Percentiles rank a stretch among this genome's conserved stretches.
phyloP scores from a whole-genome alignment of 2,113 vertebrate genomes.

The Pomatorhinus ruficollis region DNA sequence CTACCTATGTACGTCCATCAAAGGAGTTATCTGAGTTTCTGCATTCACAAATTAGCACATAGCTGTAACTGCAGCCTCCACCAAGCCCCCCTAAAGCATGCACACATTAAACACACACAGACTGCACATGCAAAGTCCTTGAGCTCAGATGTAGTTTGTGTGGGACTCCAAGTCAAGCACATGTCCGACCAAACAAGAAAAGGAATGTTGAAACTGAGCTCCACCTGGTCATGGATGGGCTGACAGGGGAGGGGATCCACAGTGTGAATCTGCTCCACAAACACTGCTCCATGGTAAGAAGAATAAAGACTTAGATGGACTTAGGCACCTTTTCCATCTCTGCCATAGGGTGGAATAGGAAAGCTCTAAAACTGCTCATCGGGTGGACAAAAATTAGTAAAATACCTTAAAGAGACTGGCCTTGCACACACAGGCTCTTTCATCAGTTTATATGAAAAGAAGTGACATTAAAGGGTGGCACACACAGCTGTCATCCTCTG shows the following conservation, averaged over 20 bases:
- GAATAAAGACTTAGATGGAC: neutral
- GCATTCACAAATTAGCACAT: neutral
- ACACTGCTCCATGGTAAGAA: neutral
- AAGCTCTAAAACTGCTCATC: neutral
- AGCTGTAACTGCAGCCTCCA: neutral
- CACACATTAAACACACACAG: neutral
- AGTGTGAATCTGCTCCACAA: neutral
- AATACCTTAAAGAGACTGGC: neutral
- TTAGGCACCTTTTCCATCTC: neutral
- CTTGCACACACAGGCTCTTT: neutral
- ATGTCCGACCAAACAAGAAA: rapidly evolving
- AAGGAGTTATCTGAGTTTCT: neutral
- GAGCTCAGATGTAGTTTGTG: neutral
- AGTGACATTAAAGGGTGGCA: neutral
- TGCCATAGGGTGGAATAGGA: neutral
- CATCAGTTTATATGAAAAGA: neutral
- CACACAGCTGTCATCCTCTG: neutral
- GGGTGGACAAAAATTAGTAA: neutral
- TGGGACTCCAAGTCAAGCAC: neutral
- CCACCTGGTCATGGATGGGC: neutral
- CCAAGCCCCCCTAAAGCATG: neutral
- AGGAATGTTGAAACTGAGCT: neutral
- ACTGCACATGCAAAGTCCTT: neutral
- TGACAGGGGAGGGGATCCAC: neutral
- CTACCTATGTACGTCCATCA: neutral